phyloP scores from a whole-genome alignment of 2,888 invertebrate genomes.

The Eupsilia transversa region DNA sequence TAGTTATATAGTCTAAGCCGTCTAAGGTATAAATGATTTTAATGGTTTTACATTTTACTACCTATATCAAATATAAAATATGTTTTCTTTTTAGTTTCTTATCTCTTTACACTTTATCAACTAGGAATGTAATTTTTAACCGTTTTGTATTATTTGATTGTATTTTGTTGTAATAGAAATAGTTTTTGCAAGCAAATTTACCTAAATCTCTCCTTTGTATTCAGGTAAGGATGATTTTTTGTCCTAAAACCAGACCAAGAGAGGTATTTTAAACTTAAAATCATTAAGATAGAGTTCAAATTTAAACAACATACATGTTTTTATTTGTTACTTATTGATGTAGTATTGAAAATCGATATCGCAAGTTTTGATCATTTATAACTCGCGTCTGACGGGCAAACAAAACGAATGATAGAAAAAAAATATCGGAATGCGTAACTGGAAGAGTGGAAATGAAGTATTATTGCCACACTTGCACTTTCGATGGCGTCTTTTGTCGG shows the following conservation, averaged over 20 bases:
- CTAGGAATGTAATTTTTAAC: conserved; percentile 28
- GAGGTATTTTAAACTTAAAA: conserved; percentile 24
- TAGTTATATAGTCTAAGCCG: no score
- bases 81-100: not conserved
- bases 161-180: conserved; percentile 69
- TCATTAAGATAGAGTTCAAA: conserved; percentile 57
- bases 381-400: conserved; percentile 87
- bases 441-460: conserved; percentile 87
- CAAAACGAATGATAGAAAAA: conserved; percentile 84
- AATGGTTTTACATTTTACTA: conserved; percentile 3
- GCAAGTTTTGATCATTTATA: conserved; percentile 89
- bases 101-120: not conserved
- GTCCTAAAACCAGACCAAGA: conserved; percentile 29
- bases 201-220: conserved; percentile 75
- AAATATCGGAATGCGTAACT: conserved; percentile 83
- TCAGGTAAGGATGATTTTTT: conserved; percentile 82
- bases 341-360: conserved; percentile 85
- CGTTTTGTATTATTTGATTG: conserved; percentile 65
- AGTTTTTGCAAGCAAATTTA: conserved; percentile 73
- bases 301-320: conserved; percentile 33
- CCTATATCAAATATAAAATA: not conserved
- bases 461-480: conserved; percentile 91
- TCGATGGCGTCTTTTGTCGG: conserved; percentile 81
- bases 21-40: not conserved
- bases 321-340: conserved; percentile 67